phyloP scores from a whole-genome alignment of 2,113 vertebrate genomes.

The Gymnobelideus leadbeateri region DNA sequence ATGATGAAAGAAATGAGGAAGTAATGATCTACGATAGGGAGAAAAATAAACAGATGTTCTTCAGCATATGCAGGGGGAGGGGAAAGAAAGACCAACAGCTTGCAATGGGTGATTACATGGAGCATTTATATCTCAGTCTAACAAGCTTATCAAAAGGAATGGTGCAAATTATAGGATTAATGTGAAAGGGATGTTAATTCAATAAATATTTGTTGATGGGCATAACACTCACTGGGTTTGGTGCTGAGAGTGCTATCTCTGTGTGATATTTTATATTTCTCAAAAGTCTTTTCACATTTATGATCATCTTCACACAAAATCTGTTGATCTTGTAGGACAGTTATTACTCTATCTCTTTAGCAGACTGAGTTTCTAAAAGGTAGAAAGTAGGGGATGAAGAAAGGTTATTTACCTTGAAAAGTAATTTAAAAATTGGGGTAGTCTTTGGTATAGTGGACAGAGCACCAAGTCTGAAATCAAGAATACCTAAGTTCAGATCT shows the following conservation, averaged over 20 bases:
- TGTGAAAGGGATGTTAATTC: constrained; percentile 2
- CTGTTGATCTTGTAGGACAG: constrained; percentile 17
- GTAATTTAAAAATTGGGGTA: background rate
- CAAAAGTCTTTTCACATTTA: background rate
- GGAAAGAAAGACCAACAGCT: background rate
- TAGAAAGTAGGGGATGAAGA: background rate
- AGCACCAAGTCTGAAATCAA: background rate
- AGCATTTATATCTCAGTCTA: constrained; percentile 1
- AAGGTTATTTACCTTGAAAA: background rate
- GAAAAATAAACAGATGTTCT: constrained; percentile 20
- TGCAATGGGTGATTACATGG: background rate
- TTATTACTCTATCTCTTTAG: background rate
- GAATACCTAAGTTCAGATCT: background rate
- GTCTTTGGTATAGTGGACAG: background rate
- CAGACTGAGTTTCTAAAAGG: constrained; percentile 40
- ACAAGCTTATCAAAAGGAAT: constrained; percentile 34
- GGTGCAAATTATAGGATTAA: background rate
- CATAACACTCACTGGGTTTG: background rate
- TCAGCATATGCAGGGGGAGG: background rate
- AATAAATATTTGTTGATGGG: constrained; percentile 34
- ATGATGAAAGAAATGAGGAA: background rate
- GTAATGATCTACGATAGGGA: constrained; percentile 41
- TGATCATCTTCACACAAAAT: constrained; percentile 9
- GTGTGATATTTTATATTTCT: constrained; percentile 17
- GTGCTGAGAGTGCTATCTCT: background rate